Conservation (phyloP, 1,140 invertebrate genomes). For the Drosophila ohnishii region DNA sequence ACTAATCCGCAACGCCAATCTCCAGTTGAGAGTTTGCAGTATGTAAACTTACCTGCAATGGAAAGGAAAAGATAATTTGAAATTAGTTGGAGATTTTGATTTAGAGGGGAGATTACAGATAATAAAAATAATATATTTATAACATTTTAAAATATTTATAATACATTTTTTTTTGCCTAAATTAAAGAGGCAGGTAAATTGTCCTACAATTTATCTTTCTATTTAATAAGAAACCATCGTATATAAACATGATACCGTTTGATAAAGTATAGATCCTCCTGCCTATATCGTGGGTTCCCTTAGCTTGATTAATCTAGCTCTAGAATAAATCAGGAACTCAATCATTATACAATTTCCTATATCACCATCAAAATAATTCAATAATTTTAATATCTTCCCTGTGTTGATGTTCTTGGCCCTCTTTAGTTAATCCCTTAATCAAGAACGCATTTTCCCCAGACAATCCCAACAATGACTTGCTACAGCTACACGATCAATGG, state of each 20-base stretch:
- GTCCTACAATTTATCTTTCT: too few relatives aligned
- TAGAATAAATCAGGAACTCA: constrained; percentile 9
- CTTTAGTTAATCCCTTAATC: constrained; percentile 19
- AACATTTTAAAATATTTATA: not conserved
- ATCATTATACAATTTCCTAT: not conserved
- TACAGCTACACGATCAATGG: constrained; percentile 58
- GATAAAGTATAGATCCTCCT: too few relatives aligned
- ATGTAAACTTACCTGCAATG: constrained; percentile 66
- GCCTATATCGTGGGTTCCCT: too few relatives aligned
- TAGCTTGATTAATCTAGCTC: too few relatives aligned
- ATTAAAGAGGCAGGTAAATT: too few relatives aligned
- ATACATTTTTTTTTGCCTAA: not conserved
- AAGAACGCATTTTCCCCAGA: constrained; percentile 4
- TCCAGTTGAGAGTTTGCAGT: constrained; percentile 5
- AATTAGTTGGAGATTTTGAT: constrained; percentile 28
- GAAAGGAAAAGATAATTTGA: constrained; percentile 33
- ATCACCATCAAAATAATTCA: not conserved
- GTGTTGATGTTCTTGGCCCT: not conserved
- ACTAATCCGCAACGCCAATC: constrained; percentile 44
- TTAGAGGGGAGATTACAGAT: not conserved
- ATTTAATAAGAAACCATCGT: too few relatives aligned
- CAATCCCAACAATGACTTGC: constrained; percentile 41
- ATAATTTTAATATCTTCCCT: constrained; percentile 3
- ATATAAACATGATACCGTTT: too few relatives aligned
- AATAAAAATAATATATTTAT: not conserved